A percentile compares a stretch with the other conserved stretches of the same genome.
Conservation (phyloP, 2,797 vertebrate species). For the Varecia variegata region DNA sequence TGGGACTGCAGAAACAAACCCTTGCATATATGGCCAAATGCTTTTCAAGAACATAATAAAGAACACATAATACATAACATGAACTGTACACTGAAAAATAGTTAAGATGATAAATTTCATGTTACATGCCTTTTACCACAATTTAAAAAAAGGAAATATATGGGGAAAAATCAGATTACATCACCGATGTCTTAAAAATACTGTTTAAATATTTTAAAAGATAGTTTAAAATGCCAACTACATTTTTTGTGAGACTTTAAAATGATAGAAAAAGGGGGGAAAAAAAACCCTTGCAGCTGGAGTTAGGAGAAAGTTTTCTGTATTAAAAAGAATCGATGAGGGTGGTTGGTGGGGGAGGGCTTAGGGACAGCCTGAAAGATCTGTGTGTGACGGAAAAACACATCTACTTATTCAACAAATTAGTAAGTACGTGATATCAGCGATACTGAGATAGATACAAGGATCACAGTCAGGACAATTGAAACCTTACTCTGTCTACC, state of each 20-base stretch:
- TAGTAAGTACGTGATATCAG: background rate
- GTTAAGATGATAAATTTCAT: background rate
- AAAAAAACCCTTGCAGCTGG: background rate
- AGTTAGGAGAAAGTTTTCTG: background rate
- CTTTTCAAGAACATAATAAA: background rate
- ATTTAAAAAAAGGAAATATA: background rate
- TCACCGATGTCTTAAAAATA: background rate
- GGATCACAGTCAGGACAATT: background rate
- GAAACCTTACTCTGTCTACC: background rate
- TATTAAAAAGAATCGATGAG: background rate
- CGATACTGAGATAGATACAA: background rate
- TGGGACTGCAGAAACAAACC: background rate
- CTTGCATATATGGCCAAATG: background rate
- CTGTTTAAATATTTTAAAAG: background rate
- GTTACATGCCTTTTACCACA: background rate
- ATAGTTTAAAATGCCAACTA: background rate
- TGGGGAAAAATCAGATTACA: background rate
- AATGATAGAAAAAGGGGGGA: background rate
- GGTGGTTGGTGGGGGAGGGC: background rate
- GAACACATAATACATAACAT: background rate
- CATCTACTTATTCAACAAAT: background rate
- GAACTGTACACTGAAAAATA: background rate
- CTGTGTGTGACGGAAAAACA: background rate
- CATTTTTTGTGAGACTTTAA: background rate
- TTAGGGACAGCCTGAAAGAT: background rate